Conservation (phyloP, 2,888 invertebrate species). For the Pheosia tremula region DNA sequence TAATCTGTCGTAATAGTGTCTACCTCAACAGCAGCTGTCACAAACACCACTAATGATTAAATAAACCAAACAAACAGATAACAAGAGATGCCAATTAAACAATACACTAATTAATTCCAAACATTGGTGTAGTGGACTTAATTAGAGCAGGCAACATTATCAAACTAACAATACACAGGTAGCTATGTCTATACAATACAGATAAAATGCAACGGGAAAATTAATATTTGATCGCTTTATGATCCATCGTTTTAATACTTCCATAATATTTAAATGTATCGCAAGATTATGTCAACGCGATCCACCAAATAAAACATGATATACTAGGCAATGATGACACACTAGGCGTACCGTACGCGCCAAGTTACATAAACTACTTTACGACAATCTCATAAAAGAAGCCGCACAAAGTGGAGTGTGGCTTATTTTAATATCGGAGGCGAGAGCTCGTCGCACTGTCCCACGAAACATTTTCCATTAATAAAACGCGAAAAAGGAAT, state of each 20-base stretch:
- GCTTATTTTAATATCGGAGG: conserved; percentile 78
- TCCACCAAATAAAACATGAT: conserved; percentile 24
- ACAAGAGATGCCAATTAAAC: conserved; percentile 85
- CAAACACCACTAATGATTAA: conserved; percentile 82
- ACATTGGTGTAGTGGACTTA: conserved; percentile 84
- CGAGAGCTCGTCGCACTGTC: conserved; percentile 77
- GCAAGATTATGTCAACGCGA: conserved; percentile 14
- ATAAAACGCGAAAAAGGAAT: conserved; percentile 85
- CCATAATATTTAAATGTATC: neutral
- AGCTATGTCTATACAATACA: conserved; percentile 38
- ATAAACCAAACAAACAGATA: conserved; percentile 83
- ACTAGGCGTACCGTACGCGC: conserved; percentile 33
- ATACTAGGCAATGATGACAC: conserved; percentile 36
- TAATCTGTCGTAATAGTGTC: conserved; percentile 50
- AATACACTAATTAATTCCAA: conserved; percentile 85
- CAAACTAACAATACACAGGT: conserved; percentile 57
- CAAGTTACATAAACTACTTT: conserved; percentile 68
- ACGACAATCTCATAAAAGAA: conserved; percentile 76
- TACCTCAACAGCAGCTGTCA: conserved; percentile 71
- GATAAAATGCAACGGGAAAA: conserved; percentile 55
- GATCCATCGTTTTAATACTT: conserved; percentile 7
- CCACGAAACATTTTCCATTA: conserved; percentile 85
- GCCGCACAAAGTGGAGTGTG: conserved; percentile 69
- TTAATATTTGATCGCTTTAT: conserved; percentile 48
- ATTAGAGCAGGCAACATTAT: conserved; percentile 76